These are phyloP conservation scores for Arenaria interpres DNA, from an alignment of 2,113 vertebrate species.

Conservation along the genomic window DNA sequence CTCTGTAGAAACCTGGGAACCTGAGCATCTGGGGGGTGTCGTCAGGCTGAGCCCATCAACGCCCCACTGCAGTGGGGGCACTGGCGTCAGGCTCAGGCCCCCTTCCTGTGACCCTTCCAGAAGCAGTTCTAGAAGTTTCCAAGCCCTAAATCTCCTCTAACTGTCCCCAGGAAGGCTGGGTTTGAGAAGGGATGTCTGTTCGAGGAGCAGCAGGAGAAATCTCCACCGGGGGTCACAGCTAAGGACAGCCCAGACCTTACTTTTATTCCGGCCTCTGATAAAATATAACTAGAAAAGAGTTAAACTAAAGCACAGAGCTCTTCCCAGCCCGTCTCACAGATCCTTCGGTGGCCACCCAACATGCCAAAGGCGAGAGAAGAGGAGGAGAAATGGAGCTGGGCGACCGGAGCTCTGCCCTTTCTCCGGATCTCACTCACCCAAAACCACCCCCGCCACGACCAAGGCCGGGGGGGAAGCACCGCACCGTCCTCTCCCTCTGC, in stretches of 20 bases:
- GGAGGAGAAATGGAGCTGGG: fast-evolving
- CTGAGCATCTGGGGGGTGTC: no score
- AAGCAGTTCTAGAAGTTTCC: not conserved
- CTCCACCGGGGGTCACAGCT: fast-evolving
- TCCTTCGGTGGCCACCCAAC: fast-evolving
- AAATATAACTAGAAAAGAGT: fast-evolving
- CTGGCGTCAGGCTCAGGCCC: not conserved
- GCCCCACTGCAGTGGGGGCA: not conserved
- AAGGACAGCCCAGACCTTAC: fast-evolving
- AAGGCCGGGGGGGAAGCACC: not conserved
- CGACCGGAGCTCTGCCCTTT: no score
- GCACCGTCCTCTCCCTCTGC: not conserved
- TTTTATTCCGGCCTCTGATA: not conserved
- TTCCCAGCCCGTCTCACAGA: not conserved
- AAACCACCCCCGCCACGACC: fast-evolving
- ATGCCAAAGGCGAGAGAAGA: not conserved
- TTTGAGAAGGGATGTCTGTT: fast-evolving
- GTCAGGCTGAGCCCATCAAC: not conserved
- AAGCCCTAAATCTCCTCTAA: not conserved
- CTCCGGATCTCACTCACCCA: not conserved
- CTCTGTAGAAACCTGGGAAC: not conserved
- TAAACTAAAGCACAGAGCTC: not conserved
- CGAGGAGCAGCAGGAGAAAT: not conserved
- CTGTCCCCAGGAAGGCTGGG: no score
- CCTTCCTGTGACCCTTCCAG: not conserved